Conservation (phyloP, 2,113 vertebrate species). For the Microcebus tavaratra region DNA sequence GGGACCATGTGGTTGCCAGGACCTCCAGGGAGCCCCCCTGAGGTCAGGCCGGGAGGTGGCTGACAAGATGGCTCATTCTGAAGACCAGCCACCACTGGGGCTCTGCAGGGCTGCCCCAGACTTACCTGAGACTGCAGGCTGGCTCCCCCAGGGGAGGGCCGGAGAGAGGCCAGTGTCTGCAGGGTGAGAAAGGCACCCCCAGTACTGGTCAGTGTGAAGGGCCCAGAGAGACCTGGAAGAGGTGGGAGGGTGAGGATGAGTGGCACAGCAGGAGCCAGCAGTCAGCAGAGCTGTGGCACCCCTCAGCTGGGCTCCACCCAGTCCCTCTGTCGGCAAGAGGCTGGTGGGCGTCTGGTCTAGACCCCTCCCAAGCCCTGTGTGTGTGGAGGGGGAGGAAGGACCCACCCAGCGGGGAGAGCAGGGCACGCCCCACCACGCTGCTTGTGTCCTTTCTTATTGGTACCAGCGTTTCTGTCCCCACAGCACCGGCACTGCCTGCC, state of each 20-base stretch:
- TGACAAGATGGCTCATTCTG: background rate
- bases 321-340: background rate
- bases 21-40: background rate
- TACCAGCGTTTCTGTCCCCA: background rate
- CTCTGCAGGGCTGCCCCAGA: background rate
- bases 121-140: constrained; percentile 73
- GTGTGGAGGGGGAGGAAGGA: too few species aligned
- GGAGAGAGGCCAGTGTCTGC: constrained; percentile 75
- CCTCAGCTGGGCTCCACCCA: background rate
- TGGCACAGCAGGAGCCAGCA: background rate
- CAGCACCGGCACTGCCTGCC: background rate
- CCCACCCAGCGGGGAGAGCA: background rate
- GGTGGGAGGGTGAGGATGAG: background rate
- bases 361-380: background rate
- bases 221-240: constrained; percentile 75
- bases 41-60: background rate
- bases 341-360: background rate
- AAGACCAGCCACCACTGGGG: background rate
- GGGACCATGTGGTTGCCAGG: background rate
- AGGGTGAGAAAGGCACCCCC: constrained; percentile 73
- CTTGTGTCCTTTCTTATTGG: background rate
- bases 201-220: constrained; percentile 77
- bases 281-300: background rate
- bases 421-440: background rate
- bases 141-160: constrained; percentile 68